These are phyloP conservation scores for Pemphredon lugubris DNA, from an alignment of 2,888 invertebrate genomes.

Conservation along the genomic window DNA sequence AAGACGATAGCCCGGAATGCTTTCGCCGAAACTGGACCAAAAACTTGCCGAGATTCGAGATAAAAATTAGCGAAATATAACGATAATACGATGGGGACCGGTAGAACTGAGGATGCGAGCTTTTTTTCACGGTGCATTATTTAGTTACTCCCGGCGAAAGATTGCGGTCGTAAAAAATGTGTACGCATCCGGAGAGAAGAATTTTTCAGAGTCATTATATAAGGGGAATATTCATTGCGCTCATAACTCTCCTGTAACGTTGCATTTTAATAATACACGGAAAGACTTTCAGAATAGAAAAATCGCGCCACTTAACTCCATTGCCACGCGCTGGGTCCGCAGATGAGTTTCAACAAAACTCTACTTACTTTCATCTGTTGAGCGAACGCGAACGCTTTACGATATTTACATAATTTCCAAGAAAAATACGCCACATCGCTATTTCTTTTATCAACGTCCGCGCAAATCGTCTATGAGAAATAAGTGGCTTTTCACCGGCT, in stretches of 20 bases:
- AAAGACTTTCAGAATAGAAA: conserved; percentile 65
- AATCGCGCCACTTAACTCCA: conserved; percentile 64
- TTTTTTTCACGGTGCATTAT: conserved; percentile 43
- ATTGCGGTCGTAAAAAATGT: conserved; percentile 58
- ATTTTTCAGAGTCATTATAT: conserved; percentile 65
- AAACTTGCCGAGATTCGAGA: neutral
- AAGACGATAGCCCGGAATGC: neutral
- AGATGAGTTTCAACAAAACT: conserved; percentile 30
- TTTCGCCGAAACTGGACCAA: neutral
- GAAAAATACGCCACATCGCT: neutral
- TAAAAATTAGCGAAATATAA: conserved; percentile 35
- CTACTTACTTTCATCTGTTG: neutral
- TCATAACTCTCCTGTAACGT: conserved; percentile 60
- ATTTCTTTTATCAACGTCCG: neutral
- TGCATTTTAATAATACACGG: conserved; percentile 67
- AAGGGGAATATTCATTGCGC: conserved; percentile 64
- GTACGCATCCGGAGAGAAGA: conserved; percentile 49
- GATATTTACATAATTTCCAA: conserved; percentile 3
- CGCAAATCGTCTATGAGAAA: too few relatives aligned
- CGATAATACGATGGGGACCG: conserved; percentile 36
- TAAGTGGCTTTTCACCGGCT: too few relatives aligned
- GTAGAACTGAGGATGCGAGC: neutral
- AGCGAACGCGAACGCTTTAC: neutral
- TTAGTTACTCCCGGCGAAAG: conserved; percentile 53
- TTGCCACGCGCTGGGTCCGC: conserved; percentile 38